Evolutionary conservation across 2,797 vertebrate genomes (phyloP), one percentile per base, ranked within the genome.

Genomic region (Sebastes paucispinis): DNA sequence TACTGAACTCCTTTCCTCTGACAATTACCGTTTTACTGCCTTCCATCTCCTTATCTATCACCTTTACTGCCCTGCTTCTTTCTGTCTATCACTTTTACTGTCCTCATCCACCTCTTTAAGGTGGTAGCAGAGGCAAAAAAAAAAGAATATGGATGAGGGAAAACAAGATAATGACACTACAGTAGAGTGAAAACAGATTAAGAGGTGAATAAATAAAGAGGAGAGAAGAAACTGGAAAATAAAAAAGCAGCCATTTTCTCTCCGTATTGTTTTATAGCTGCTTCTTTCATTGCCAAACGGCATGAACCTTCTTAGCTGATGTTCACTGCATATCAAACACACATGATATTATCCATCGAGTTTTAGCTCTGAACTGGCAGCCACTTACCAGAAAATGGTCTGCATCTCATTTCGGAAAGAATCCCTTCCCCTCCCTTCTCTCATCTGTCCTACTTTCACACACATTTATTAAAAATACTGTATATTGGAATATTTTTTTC

Each of bases 401-500:
- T 18, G 9, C 58, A 43, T 69, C 34, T 82, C 32, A 72, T 77
- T 84, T 73, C 22, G 2, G 2, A 81, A 24, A 69, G 63, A 90
- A 84, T 60, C 69, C 71, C 52, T 62, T 74, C 58, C 58, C 25
- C 31, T 65, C 31, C 18, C 24, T 32, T 78, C 24, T 60, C 36
- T 62, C 39, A 84, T 88, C 79, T 89, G 83, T 70, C 69, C 89
- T 81, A 87, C 73, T 92, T 91, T 82, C 55, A 36, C 77, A 59
- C 32, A 69, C 18, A 83, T 73, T 80, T 88, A 60, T 89, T 76
- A 77, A 57, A 76, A 60, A 71, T 12, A 73, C 25, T 58, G 11
- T 25, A 74, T 66, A 69, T 22, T 78, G 29, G 50, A 81, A 70
- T 72, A 50, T 25, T 24, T 4, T 79, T 87, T 87, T 54, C 18